Evolutionary conservation across 2,797 vertebrate species (phyloP).

Genomic region (Sebastes baramenuke): DNA sequence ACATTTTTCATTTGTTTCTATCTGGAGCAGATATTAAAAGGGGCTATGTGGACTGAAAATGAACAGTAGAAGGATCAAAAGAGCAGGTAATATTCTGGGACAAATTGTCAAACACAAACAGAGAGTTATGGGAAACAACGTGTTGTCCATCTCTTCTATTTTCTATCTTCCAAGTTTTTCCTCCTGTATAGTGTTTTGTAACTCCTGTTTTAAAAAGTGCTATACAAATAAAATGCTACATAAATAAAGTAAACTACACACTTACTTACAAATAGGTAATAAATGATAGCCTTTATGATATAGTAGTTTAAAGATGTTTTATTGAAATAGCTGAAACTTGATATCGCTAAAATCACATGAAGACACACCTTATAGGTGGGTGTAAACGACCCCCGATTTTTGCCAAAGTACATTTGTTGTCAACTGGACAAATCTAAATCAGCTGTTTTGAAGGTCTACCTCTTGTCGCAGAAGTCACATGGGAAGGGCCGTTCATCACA

Average conservation of each 20-base stretch:
- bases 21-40: not conserved
- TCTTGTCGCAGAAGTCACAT: conserved; percentile 84
- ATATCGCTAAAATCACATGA: not conserved
- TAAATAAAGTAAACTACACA: not conserved
- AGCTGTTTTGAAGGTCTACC: conserved; percentile 36
- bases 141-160: not conserved
- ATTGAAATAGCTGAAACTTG: not conserved
- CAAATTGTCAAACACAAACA: not conserved
- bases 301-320: not conserved
- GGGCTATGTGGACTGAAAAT: not conserved
- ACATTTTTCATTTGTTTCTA: not conserved
- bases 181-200: not conserved
- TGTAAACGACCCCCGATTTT: not conserved
- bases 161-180: not conserved
- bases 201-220: not conserved
- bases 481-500: conserved; percentile 81
- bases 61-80: not conserved
- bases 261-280: not conserved
- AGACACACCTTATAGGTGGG: not conserved
- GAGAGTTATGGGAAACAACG: not conserved
- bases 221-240: not conserved
- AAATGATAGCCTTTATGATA: not conserved
- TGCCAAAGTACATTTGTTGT: not conserved
- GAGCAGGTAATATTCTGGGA: not conserved
- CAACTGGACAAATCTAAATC: not conserved